Evolutionary conservation across 1,140 invertebrate genomes (phyloP).

Genomic region (Tachypleus tridentatus): DNA sequence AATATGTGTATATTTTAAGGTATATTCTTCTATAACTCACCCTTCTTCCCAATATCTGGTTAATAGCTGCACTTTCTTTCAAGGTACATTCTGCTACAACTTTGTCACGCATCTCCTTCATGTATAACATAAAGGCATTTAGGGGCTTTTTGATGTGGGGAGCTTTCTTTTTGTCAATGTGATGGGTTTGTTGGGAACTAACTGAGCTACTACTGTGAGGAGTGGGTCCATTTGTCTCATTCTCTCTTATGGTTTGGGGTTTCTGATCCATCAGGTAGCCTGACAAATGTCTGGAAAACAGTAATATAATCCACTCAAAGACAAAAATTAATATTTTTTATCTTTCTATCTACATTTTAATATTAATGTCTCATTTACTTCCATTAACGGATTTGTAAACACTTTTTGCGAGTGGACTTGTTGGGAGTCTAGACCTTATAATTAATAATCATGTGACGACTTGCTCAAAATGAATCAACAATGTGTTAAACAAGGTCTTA

Average conservation of each 20-base stretch:
- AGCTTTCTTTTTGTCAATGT: slow-evolving; percentile 16
- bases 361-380: no score
- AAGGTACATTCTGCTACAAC: slow-evolving; percentile 96
- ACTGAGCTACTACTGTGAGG: not conserved
- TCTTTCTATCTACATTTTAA: no score
- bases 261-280: slow-evolving; percentile 14
- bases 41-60: slow-evolving; percentile 96
- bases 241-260: slow-evolving; percentile 1
- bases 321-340: no score
- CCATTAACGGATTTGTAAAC: no score
- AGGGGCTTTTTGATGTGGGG: slow-evolving; percentile 97
- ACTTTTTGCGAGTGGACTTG: no score
- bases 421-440: no score
- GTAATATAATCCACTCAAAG: no score
- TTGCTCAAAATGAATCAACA: no score
- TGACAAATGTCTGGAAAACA: slow-evolving; percentile 11
- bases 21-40: slow-evolving; percentile 47
- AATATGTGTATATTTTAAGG: no score
- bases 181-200: not conserved
- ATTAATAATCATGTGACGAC: no score
- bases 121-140: slow-evolving; percentile 99
- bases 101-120: slow-evolving; percentile 99
- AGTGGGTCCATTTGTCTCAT: not conserved
- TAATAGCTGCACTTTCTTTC: slow-evolving; percentile 98
- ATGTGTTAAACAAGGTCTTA: no score